Percentiles rank a stretch among this genome's conserved stretches.
These are phyloP conservation scores for Cecropterus lyciades DNA, from an alignment of 1,140 invertebrate genomes.

Conservation along the genomic window DNA sequence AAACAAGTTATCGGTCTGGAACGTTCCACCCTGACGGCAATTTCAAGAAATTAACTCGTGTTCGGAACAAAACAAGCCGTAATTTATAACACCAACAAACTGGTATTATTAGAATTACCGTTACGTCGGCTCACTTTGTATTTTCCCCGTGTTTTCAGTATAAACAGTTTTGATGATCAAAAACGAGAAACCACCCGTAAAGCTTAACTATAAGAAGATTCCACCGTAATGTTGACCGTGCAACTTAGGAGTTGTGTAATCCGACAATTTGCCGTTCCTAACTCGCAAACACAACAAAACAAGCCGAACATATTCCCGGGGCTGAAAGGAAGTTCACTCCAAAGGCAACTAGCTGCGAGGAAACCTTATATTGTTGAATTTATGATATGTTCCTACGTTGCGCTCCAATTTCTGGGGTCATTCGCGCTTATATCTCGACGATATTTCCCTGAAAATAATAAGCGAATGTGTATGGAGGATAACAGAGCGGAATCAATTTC, in stretches of 20 bases:
- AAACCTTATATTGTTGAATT: constrained; percentile 79
- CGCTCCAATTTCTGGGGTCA: constrained; percentile 67
- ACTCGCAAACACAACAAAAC: constrained; percentile 79
- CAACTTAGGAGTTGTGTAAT: constrained; percentile 79
- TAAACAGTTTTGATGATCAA: constrained; percentile 47
- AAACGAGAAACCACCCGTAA: constrained; percentile 56
- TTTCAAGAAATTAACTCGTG: constrained; percentile 56
- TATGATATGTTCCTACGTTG: constrained; percentile 67
- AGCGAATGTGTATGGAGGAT: constrained; percentile 56
- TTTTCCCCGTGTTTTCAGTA: constrained; percentile 43
- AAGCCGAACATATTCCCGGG: constrained; percentile 72
- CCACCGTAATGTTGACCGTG: constrained; percentile 66
- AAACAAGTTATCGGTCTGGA: constrained; percentile 42
- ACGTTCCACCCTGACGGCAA: constrained; percentile 50
- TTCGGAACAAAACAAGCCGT: constrained; percentile 50
- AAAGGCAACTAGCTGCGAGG: constrained; percentile 74
- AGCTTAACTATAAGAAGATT: constrained; percentile 62
- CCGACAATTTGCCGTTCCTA: constrained; percentile 75
- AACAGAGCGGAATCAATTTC: constrained; percentile 57
- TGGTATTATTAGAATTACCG: constrained; percentile 52
- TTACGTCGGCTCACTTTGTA: constrained; percentile 36
- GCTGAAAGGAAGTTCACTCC: constrained; percentile 74
- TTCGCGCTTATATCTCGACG: constrained; percentile 60
- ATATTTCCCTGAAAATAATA: constrained; percentile 70
- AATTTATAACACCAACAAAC: constrained; percentile 57